phyloP scores from a whole-genome alignment of 1,140 invertebrate species.

The Grapholita molesta region DNA sequence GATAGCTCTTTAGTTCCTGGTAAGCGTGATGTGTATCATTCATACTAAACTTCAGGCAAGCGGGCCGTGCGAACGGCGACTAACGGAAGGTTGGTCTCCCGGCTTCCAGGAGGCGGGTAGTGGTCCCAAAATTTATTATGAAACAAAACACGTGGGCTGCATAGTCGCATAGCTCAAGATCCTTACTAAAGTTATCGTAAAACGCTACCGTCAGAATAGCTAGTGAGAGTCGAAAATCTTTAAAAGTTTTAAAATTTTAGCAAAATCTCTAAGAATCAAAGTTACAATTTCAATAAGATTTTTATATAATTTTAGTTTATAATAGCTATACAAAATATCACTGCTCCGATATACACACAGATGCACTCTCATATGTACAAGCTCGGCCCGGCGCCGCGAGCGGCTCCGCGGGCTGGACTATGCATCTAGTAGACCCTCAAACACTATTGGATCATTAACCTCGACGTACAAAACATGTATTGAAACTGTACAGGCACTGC shows the following conservation, averaged over 20 bases:
- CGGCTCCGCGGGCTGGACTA: conserved; percentile 29
- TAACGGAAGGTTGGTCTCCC: conserved; percentile 29
- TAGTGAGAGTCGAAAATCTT: conserved; percentile 47
- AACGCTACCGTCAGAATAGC: conserved; percentile 53
- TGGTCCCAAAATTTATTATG: conserved; percentile 74
- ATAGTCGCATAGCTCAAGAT: conserved; percentile 31
- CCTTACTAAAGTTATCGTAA: conserved; percentile 27
- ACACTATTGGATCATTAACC: conserved; percentile 34
- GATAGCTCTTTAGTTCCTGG: conserved; percentile 35
- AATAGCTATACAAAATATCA: conserved; percentile 69
- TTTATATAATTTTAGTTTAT: conserved; percentile 28
- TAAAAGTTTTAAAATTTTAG: conserved; percentile 33
- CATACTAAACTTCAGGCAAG: conserved; percentile 63
- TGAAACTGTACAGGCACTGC: conserved; percentile 22
- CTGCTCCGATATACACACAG: conserved; percentile 66
- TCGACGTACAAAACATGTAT: conserved; percentile 32
- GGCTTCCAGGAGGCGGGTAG: conserved; percentile 48
- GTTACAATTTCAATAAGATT: conserved; percentile 49
- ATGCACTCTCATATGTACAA: conserved; percentile 62
- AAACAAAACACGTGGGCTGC: conserved; percentile 61
- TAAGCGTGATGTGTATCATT: conserved; percentile 49
- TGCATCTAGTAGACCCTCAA: conserved; percentile 30
- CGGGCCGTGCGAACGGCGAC: conserved; percentile 1
- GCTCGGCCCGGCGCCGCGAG: conserved; percentile 36
- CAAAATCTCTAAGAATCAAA: conserved; percentile 49